Conservation (phyloP, 2,888 invertebrate genomes). For the Pegoplata infirma region DNA sequence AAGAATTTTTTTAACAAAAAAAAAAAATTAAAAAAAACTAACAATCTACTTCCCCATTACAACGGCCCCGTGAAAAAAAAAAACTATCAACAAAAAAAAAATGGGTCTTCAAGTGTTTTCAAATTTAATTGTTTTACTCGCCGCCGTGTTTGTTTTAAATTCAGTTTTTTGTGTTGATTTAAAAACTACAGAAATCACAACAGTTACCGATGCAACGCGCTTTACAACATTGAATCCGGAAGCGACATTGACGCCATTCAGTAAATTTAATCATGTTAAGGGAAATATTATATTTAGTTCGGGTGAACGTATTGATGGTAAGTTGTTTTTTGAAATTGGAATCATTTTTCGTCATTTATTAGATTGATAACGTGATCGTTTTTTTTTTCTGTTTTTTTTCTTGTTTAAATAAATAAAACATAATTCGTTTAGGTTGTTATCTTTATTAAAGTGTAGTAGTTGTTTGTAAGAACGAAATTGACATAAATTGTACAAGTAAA, state of each 20-base stretch:
- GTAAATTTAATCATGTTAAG: slow-evolving; percentile 71
- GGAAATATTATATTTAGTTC: slow-evolving; percentile 72
- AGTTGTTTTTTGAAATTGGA: slow-evolving; percentile 37
- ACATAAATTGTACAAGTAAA: slow-evolving; percentile 1
- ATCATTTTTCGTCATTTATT: neutral
- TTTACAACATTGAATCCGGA: slow-evolving; percentile 67
- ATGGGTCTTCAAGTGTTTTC: slow-evolving; percentile 25
- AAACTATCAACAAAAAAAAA: neutral
- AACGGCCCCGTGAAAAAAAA: neutral
- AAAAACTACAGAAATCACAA: slow-evolving; percentile 67
- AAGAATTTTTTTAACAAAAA: slow-evolving; percentile 15
- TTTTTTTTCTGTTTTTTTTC: neutral
- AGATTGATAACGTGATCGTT: too few species aligned
- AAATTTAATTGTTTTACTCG: slow-evolving; percentile 12
- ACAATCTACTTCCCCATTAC: neutral
- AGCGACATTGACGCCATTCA: slow-evolving; percentile 61
- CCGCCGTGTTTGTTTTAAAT: neutral
- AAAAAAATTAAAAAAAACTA: slow-evolving; percentile 14
- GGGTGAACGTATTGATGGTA: slow-evolving; percentile 72
- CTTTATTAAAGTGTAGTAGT: neutral
- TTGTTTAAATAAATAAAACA: neutral
- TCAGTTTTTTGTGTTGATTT: slow-evolving; percentile 67
- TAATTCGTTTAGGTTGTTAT: neutral
- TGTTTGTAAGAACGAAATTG: neutral
- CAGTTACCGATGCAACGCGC: slow-evolving; percentile 69